Evolutionary conservation across 2,888 invertebrate genomes (phyloP).

Genomic region (Campopleginae sp.): DNA sequence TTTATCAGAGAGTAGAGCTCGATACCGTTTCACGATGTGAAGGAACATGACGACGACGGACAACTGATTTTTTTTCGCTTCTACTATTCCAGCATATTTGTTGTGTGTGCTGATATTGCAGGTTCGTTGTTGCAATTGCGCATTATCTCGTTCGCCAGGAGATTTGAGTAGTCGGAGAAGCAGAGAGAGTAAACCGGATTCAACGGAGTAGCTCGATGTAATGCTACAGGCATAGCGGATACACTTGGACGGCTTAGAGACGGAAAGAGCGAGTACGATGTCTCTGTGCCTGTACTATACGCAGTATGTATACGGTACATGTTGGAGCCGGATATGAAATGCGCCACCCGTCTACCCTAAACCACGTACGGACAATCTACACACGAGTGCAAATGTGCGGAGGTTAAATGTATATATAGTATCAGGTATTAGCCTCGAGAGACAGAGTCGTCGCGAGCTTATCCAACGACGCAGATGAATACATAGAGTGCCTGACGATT

Average conservation of each 20-base stretch:
- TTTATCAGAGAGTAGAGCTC: background rate
- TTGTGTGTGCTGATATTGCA: slow-evolving; percentile 19
- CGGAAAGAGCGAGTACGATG: slow-evolving; percentile 29
- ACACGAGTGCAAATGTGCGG: slow-evolving; percentile 11
- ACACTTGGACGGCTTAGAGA: slow-evolving; percentile 2
- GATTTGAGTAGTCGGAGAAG: slow-evolving; percentile 27
- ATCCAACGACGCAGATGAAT: slow-evolving; percentile 42
- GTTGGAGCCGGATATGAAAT: slow-evolving; percentile 47
- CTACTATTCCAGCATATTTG: background rate
- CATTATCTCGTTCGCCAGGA: slow-evolving; percentile 52
- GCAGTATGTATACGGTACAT: background rate
- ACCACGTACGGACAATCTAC: slow-evolving; percentile 10
- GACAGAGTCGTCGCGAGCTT: slow-evolving; percentile 44
- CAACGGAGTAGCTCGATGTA: slow-evolving; percentile 9
- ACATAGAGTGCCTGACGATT: slow-evolving; percentile 38
- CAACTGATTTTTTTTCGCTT: background rate
- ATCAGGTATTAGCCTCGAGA: slow-evolving; percentile 22
- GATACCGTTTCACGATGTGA: background rate
- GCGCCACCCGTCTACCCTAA: slow-evolving; percentile 23
- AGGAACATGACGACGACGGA: slow-evolving; percentile 1
- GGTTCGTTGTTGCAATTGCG: slow-evolving; percentile 50
- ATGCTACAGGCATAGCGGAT: slow-evolving; percentile 1
- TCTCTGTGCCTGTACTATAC: slow-evolving; percentile 5
- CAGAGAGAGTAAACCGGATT: slow-evolving; percentile 36
- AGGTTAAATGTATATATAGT: slow-evolving; percentile 8